Base-by-base conservation (phyloP, 2,797 vertebrate genomes). In the Myoxocephalus aenaeus region DNA sequence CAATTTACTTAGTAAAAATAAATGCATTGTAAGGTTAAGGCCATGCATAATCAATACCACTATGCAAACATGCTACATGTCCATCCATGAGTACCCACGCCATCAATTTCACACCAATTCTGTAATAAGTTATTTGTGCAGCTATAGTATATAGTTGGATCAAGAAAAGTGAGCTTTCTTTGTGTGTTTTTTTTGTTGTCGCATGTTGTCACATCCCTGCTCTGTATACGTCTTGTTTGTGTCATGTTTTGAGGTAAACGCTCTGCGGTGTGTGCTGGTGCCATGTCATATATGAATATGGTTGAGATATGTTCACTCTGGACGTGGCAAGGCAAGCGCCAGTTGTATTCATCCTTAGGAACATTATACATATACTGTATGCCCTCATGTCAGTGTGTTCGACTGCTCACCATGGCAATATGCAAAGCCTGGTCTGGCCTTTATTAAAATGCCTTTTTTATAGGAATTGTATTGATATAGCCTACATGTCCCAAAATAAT, bases 231-330 rank as follows among this genome's bases (percentile, higher is more conserved):
- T 79, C 65, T 57, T 66, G 75, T 70, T 65, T 75, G 57, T 58
- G 80, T 79, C 25, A 8, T 79, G 85, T n/a, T 83, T 76, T 75
- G 79, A 89, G 75, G 29, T 77, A 63, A 78, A 79, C 70, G 70
- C 83, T 70, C 18, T 75, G 59, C 32, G 0, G 68, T 87, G 70
- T 86, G 84, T 75, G 74, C 81, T 74, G 56, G 70, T 92, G 87
- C 90, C 86, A 72, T 80, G 84, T 86, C 81, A 69, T 87, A 84
- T 87, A 78, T 86, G 88, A 87, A 85, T 77, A 86, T 69, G 81
- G 82, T 81, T 76, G 77, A 82, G 79, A 85, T 82, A 70, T 93
- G 89, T 93, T 92, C 92, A 79, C 91, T 83, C 82, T 92, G 87
- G 93, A 90, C 87, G 93, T 87, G 93, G 90, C 87, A 57, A 76